Evolutionary conservation across 2,113 vertebrate species (phyloP), one percentile per base, ranked within the genome.

Genomic region (Acinonyx jubatus): DNA sequence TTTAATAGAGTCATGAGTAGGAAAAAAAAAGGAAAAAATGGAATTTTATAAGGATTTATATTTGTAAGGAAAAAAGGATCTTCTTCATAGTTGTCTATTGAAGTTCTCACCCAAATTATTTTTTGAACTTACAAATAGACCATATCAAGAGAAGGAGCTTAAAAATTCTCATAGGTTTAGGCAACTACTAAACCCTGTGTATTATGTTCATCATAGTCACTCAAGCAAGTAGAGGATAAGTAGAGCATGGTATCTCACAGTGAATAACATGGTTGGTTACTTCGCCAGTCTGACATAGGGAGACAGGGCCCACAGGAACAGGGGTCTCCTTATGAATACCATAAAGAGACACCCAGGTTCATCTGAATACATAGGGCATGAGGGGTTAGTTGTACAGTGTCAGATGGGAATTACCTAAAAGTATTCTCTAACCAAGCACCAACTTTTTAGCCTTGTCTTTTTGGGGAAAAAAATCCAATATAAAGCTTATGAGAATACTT

Each of bases 221-320:
- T 96, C 95, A 97, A 94, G 96, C 95, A 97, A 92, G 91, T 88
- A 91, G 97, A 93, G 97, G 80, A 38, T 92, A 98, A 97, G 83
- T 88, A 91, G 87, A 96, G 94, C 94, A 96, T 85, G 74, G 96
- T 57, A 87, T 94, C 95, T 98, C 92, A 87, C 57, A 94, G 66
- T 63, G 83, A 95, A 52, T 85, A 94, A 89, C 57, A 94, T 68
- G 86, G 83, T 65, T 96, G 89, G 93, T 57, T 88, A 81, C 90
- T 96, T 55, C 69, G 69, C 15, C 55, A 71, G 52, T 69, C 69
- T 92, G 69, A 94, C 92, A 94, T 50, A 94, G 52, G 84, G 90
- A 96, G 92, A 92, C 73, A 86, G 48, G 61, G 33, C 63, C 71
- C 85, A 31, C 21, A 91, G 80, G 29, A 89, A 31, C 71, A 86